phyloP scores from a whole-genome alignment of 2,888 invertebrate genomes.

The Neocrepidodera transversa region DNA sequence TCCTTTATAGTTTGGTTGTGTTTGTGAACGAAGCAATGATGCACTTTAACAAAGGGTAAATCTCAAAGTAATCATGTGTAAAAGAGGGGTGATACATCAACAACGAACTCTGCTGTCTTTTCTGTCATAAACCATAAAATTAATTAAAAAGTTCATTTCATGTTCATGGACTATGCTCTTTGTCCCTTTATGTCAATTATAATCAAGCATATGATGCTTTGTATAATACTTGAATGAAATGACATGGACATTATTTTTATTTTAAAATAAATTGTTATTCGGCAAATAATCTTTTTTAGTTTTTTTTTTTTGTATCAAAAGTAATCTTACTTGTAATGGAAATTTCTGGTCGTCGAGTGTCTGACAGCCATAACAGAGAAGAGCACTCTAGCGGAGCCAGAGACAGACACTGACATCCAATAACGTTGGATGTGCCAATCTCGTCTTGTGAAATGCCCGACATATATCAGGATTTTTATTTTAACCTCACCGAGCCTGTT shows the following conservation, averaged over 20 bases:
- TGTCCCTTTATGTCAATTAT: neutral
- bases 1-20: no score
- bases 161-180: neutral
- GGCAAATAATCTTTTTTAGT: no score
- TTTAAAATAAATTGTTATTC: no score
- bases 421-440: neutral
- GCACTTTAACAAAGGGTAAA: conserved; percentile 11
- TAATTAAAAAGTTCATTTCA: conserved; percentile 6
- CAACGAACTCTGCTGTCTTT: no score
- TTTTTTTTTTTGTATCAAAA: neutral
- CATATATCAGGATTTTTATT: neutral
- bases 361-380: neutral
- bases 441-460: neutral
- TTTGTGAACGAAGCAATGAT: conserved; percentile 9
- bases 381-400: neutral
- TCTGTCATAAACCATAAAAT: neutral
- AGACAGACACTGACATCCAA: neutral
- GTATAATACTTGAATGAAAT: no score
- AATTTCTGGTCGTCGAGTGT: neutral
- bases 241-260: no score
- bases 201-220: neutral
- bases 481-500: neutral
- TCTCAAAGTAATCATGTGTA: no score
- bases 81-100: no score
- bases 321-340: neutral